Conservation (phyloP, 2,888 invertebrate species). For the Perizoma flavofasciatum region DNA sequence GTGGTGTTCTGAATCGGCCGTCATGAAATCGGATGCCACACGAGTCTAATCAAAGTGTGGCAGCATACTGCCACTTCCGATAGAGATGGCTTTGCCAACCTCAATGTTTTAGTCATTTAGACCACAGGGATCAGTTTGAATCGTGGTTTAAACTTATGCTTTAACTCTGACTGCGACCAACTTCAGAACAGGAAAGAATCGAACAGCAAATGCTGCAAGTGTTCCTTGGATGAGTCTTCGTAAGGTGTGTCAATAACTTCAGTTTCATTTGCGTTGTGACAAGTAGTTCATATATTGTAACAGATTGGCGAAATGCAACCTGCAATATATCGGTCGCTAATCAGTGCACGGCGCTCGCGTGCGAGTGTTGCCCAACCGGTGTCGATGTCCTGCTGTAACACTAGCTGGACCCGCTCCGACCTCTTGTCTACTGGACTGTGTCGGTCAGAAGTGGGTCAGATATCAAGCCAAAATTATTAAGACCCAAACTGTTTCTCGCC, state of each 20-base stretch:
- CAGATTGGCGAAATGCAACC: slow-evolving; percentile 12
- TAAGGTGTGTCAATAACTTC: not conserved
- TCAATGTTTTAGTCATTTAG: too few relatives aligned
- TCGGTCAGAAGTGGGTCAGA: slow-evolving; percentile 8
- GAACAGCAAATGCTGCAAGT: too few relatives aligned
- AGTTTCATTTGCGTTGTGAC: too few relatives aligned
- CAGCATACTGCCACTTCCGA: too few relatives aligned
- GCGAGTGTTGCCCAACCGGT: slow-evolving; percentile 40
- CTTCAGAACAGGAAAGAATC: too few relatives aligned
- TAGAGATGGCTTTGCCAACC: too few relatives aligned
- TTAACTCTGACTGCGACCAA: too few relatives aligned
- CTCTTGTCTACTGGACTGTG: slow-evolving; percentile 27
- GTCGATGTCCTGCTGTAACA: slow-evolving; percentile 33
- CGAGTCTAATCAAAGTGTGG: slow-evolving; percentile 9
- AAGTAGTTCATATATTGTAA: not conserved
- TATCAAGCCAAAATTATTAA: too few relatives aligned
- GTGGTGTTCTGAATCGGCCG: slow-evolving; percentile 8
- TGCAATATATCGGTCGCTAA: slow-evolving; percentile 41
- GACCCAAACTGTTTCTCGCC: too few relatives aligned
- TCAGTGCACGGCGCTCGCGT: slow-evolving; percentile 47
- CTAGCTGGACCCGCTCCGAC: slow-evolving; percentile 19
- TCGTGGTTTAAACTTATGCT: too few relatives aligned
- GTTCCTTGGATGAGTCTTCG: too few relatives aligned
- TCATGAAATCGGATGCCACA: slow-evolving; percentile 7
- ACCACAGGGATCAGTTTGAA: too few relatives aligned